Evolutionary conservation across 2,113 vertebrate genomes (phyloP).

Genomic region (Bucco capensis): DNA sequence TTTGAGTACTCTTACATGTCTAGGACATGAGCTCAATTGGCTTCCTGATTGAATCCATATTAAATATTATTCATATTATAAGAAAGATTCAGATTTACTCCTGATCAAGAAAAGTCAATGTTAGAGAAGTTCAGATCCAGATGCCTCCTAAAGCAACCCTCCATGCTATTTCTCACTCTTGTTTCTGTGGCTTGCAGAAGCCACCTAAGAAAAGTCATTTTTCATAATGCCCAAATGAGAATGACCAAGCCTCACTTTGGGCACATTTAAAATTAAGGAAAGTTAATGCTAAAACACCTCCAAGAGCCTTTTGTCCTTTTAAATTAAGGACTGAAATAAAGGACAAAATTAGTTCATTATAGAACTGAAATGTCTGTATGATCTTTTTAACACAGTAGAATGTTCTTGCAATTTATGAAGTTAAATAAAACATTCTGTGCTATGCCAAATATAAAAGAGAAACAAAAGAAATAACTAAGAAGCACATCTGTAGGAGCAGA

Average conservation of each 20-base stretch:
- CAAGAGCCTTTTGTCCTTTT: background rate
- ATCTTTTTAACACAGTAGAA: background rate
- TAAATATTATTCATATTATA: background rate
- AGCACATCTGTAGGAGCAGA: background rate
- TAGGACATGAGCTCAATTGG: background rate
- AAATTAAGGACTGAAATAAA: background rate
- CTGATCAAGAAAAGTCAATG: background rate
- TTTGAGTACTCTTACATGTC: background rate
- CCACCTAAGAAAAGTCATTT: background rate
- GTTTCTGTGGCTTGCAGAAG: background rate
- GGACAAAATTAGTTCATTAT: background rate
- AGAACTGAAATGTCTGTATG: background rate
- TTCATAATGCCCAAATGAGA: background rate
- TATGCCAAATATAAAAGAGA: background rate
- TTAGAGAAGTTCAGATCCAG: background rate
- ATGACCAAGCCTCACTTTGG: background rate
- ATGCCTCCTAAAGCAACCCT: background rate
- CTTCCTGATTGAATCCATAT: background rate
- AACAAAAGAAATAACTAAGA: background rate
- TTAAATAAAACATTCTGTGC: background rate
- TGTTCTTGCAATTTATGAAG: background rate
- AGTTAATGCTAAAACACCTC: background rate
- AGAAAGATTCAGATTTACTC: background rate
- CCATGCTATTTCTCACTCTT: background rate
- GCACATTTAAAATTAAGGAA: background rate